These are phyloP conservation scores for Drosophila nannoptera DNA, from an alignment of 1,140 invertebrate genomes.

Conservation along the genomic window DNA sequence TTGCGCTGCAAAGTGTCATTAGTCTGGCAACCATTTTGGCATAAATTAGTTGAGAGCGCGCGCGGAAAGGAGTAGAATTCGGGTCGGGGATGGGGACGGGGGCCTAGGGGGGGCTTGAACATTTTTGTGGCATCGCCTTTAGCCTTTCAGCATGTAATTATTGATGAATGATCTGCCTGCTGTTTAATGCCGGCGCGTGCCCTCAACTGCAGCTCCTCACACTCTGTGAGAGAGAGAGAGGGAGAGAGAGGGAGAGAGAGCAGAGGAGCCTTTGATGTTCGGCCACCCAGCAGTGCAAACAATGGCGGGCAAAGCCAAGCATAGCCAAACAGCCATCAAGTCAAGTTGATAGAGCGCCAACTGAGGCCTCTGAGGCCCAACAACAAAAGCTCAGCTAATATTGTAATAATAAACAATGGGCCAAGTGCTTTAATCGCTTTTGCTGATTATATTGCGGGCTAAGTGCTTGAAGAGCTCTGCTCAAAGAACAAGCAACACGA, in stretches of 20 bases:
- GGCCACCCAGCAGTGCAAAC: constrained; percentile 34
- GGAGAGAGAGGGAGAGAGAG: too few species aligned
- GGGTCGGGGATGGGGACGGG: too few species aligned
- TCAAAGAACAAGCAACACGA: constrained; percentile 29
- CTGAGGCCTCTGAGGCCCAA: constrained; percentile 36
- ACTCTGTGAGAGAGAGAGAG: neutral
- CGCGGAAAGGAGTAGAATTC: neutral
- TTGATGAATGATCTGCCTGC: constrained; percentile 71
- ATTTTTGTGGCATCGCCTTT: constrained; percentile 69
- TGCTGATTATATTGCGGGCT: constrained; percentile 72
- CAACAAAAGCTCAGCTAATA: constrained; percentile 75
- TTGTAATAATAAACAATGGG: constrained; percentile 76
- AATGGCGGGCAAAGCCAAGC: constrained; percentile 34
- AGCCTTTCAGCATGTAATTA: constrained; percentile 71
- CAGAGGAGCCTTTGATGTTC: constrained; percentile 56
- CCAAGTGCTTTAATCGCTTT: constrained; percentile 76
- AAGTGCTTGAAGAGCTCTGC: constrained; percentile 53
- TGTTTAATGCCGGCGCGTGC: constrained; percentile 50
- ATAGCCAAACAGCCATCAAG: constrained; percentile 40
- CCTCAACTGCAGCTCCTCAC: constrained; percentile 30
- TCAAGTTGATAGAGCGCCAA: constrained; percentile 46
- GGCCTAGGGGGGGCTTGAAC: constrained; percentile 12
- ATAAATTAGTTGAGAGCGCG: constrained; percentile 68
- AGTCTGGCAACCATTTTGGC: constrained; percentile 69
- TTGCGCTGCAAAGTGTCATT: constrained; percentile 73